Evolutionary conservation across 2,797 vertebrate genomes (phyloP), one percentile per base, ranked within the genome.

Genomic region (Hypotaenidia okinawae): DNA sequence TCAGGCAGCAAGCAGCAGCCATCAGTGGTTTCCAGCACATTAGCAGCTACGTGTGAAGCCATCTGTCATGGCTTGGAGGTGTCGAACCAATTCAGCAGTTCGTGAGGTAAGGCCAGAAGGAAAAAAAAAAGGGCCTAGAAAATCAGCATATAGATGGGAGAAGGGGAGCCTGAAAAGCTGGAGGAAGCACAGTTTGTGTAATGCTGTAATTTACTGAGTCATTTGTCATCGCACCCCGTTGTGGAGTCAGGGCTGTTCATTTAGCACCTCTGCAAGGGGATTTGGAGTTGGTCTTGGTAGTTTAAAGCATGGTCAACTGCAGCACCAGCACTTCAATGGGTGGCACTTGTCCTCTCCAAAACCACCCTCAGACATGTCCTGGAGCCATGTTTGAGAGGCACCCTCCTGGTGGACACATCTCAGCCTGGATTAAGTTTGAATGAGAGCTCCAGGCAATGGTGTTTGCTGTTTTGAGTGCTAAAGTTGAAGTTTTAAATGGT

Each of bases 31-130:
- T 92, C 91, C 95, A 95, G 80, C 73, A 67, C 85, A 66, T 91
- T 73, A 84, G 32, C 41, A 4, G 87, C 86, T 10, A 76, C 19
- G 7, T 85, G 75, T 77, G 89, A 89, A 94, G 95, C 91, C 92
- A 49, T 93, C 95, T 90, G 87, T 91, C 91, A 84, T 6, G 47
- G 79, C 83, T 19, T 41, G 70, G 91, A 86, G 91, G 93, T 94
- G 93, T 91, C 27, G 11, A 49, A 58, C 41, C 0, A 16, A 37
- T 51, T 88, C 93, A 89, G 95, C 90, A 93, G 94, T 39, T 95
- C 93, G 12, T 96, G 91, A 95, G 59, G 87, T 61, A 87, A 52
- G 70, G 72, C 91, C 54, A 35, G 77, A 41, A 85, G 13, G 3
- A 30, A 49, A 49, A 68, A 90, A n/a, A 1, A 68, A 90, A n/a